These are phyloP conservation scores for Dilophus febrilis DNA, from an alignment of 2,888 invertebrate species.

Conservation along the genomic window DNA sequence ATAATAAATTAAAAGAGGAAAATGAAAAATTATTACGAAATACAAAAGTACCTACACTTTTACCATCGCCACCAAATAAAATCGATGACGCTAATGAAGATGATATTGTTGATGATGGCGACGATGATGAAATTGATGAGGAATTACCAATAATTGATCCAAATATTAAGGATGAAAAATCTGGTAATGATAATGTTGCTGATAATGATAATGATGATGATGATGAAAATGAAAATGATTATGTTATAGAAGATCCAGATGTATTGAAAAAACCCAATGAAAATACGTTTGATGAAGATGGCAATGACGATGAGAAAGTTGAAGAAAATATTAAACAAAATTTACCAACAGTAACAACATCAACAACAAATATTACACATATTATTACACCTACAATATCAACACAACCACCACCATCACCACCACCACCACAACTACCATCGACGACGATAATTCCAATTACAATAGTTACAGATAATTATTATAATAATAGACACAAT, in stretches of 20 bases:
- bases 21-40: conserved; percentile 2
- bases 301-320: no score
- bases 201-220: background rate
- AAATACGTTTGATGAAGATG: no score
- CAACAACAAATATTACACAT: conserved; percentile 9
- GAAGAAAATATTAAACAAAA: no score
- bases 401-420: conserved; percentile 12
- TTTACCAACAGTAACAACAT: conserved; percentile 3
- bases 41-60: background rate
- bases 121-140: background rate
- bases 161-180: no score
- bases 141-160: background rate
- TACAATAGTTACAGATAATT: background rate
- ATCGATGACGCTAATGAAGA: background rate
- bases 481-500: no score
- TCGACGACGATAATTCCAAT: conserved; percentile 8
- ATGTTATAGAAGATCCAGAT: background rate
- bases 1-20: conserved; percentile 24
- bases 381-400: no score
- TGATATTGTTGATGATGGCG: background rate
- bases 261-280: no score
- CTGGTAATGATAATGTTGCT: background rate
- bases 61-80: background rate
- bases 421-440: conserved; percentile 12
- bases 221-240: background rate